Conservation (phyloP, 2,888 invertebrate species). For the Caenorhabditis macrosperma region DNA sequence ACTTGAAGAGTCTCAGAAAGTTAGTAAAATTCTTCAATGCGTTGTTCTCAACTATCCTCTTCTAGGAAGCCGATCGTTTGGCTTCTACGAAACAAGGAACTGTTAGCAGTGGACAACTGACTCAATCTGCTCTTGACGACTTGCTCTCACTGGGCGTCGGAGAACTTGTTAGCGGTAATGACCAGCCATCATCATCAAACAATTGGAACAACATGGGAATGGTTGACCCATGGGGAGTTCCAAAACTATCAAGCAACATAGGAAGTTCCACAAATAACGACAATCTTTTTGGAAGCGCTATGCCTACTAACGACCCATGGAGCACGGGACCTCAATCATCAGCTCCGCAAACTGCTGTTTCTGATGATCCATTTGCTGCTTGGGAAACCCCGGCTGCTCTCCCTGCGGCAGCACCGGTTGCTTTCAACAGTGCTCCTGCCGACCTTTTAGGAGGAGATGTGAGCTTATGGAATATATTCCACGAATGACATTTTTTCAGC, state of each 20-base stretch:
- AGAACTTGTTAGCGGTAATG: constrained; percentile 58
- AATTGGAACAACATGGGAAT: constrained; percentile 37
- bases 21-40: not conserved
- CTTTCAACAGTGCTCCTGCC: constrained; percentile 14
- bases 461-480: not conserved
- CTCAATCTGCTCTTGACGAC: constrained; percentile 78
- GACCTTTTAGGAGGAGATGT: constrained; percentile 51
- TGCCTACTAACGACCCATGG: constrained; percentile 80
- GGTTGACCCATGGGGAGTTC: constrained; percentile 64
- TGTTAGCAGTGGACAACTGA: constrained; percentile 67
- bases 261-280: constrained; percentile 11
- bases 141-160: constrained; percentile 77
- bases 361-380: constrained; percentile 70
- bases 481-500: constrained; percentile 26
- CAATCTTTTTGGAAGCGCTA: not conserved
- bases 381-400: constrained; percentile 78
- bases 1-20: constrained; percentile 80
- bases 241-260: constrained; percentile 32
- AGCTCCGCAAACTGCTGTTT: not conserved
- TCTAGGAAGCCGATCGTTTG: constrained; percentile 69
- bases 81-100: constrained; percentile 62
- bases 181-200: constrained; percentile 54
- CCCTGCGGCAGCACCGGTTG: constrained; percentile 18
- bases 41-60: not conserved
- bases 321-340: constrained; percentile 43